A percentile compares a stretch with the other conserved stretches of the same genome.
These are phyloP conservation scores for Liparis tanakae DNA, from an alignment of 2,797 vertebrate species.

Conservation along the genomic window DNA sequence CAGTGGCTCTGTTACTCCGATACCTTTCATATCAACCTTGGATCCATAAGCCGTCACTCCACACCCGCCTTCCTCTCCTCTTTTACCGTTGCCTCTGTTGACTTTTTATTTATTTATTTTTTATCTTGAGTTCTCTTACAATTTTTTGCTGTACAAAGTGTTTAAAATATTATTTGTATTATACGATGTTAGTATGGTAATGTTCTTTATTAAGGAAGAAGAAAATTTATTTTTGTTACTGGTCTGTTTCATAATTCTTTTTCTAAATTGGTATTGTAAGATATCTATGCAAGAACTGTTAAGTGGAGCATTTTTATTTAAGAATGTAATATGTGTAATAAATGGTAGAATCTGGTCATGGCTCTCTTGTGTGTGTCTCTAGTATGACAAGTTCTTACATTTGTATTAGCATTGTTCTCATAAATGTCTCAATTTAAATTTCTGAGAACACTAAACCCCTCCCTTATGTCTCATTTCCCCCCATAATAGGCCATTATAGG, in stretches of 20 bases:
- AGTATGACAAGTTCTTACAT: neutral
- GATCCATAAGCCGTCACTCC: conserved; percentile 80
- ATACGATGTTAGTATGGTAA: conserved; percentile 99
- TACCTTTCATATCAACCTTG: conserved; percentile 62
- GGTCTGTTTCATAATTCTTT: conserved; percentile 99
- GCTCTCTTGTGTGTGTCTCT: conserved; percentile 35
- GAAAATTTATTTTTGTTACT: conserved; percentile 99
- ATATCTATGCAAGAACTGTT: conserved; percentile 99
- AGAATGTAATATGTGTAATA: conserved; percentile 99
- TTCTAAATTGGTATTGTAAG: conserved; percentile 99
- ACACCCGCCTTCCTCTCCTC: conserved; percentile 55
- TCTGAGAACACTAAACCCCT: neutral
- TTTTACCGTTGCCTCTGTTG: conserved; percentile 89
- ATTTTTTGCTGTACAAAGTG: conserved; percentile 98
- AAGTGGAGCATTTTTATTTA: conserved; percentile 99
- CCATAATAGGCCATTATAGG: neutral
- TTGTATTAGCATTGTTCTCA: neutral
- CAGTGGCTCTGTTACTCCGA: conserved; percentile 59
- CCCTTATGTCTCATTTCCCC: neutral
- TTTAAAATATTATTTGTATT: conserved; percentile 88
- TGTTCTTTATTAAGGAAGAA: conserved; percentile 99
- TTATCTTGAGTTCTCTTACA: conserved; percentile 82
- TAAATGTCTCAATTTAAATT: no score
- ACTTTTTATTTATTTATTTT: conserved; percentile 72
- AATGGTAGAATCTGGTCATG: conserved; percentile 94